Conservation (phyloP, 2,113 vertebrate species). For the Formicarius rufipectus region DNA sequence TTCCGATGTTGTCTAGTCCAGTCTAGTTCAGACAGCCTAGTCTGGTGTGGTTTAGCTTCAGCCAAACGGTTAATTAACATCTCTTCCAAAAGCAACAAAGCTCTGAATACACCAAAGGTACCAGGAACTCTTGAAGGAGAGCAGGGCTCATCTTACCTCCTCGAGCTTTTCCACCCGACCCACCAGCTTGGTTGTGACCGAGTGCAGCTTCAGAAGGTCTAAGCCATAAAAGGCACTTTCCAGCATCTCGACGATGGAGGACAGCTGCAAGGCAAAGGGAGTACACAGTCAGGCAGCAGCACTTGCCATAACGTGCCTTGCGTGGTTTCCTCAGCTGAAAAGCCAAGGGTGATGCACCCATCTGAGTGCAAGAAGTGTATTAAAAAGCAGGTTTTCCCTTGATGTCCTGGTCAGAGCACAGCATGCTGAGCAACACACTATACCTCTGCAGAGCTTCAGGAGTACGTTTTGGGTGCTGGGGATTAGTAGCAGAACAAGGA, state of each 20-base stretch:
- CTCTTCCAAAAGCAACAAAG: background rate
- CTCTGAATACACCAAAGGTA: background rate
- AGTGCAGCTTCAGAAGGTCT: constrained; percentile 92
- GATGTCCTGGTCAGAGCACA: background rate
- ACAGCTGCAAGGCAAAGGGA: constrained; percentile 77
- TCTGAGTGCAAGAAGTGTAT: background rate
- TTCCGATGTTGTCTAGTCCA: background rate
- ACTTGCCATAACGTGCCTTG: background rate
- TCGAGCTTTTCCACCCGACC: constrained; percentile 88
- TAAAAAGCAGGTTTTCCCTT: background rate
- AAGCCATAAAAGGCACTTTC: constrained; percentile 92
- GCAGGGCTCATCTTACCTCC: constrained; percentile 78
- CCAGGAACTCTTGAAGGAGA: background rate
- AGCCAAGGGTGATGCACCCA: accelerated
- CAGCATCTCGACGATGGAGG: constrained; percentile 89
- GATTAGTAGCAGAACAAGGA: background rate
- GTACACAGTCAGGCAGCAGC: background rate
- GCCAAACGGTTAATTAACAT: background rate
- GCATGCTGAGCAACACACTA: background rate
- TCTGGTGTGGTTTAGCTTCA: background rate
- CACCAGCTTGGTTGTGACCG: constrained; percentile 86
- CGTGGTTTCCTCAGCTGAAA: accelerated
- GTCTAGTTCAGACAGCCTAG: background rate
- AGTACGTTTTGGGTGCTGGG: background rate
- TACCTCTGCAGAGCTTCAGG: background rate